Base-by-base conservation (phyloP, 2,888 invertebrate species). In the Acrobeloides nanus region DNA sequence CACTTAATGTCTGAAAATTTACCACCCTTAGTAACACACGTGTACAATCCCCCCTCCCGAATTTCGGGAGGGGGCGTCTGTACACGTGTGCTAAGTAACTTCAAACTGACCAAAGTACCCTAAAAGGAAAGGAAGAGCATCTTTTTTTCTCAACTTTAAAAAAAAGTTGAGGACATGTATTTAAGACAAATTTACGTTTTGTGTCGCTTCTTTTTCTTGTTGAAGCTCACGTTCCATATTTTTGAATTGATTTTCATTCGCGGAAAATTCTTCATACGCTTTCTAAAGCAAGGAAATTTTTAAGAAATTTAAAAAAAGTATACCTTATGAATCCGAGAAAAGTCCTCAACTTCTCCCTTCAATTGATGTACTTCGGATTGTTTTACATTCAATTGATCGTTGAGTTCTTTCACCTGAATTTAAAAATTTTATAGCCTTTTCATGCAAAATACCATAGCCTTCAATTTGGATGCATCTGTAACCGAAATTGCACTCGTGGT, bases 401-500 rank as follows among this genome's bases (percentile, higher is more conserved):
- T 40, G 7, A 60, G 40, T 18, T 51, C 35, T 15, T 55, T 41
- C n/a, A 42, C n/a, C n/a, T n/a, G n/a, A n/a, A n/a, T n/a, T n/a
- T n/a, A n/a, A n/a, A n/a, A n/a, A n/a, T n/a, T n/a, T n/a, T n/a
- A n/a, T n/a, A n/a, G n/a, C n/a, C n/a, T n/a, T n/a, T n/a, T n/a
- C n/a, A n/a, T n/a, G n/a, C n/a, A n/a, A n/a, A n/a, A n/a, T n/a
- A n/a, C 48, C 50, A 52, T 54, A 29, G 31, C 24, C 27, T 45
- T 58, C 20, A 67, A 49, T 39, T 58, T 53, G 10, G 34, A 37
- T 7, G 63, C 43, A 38, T 67, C 52, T 0, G 47, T 58, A 26
- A 54, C 61, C 32, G 50, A 48, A 27, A 69, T 68, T 32, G 70
- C 71, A 17, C 70, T 64, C 25, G 72, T 72, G 50, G 64, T 66